Evolutionary conservation across 2,113 vertebrate genomes (phyloP).

Genomic region (Alethe castanea): DNA sequence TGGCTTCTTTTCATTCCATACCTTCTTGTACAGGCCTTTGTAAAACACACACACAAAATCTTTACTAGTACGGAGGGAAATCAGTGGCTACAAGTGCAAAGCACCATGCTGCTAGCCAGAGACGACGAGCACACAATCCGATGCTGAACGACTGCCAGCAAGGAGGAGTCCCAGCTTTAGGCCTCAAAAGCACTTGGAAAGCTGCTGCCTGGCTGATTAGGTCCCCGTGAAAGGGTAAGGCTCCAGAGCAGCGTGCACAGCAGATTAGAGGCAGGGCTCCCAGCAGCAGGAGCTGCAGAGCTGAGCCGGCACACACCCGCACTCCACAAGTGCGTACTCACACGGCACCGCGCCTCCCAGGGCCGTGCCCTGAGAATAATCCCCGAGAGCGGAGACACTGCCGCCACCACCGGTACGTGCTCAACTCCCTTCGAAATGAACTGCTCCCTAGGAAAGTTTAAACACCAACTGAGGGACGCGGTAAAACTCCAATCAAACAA

Average conservation of each 20-base stretch:
- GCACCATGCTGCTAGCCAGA: neutral
- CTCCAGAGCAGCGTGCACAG: neutral
- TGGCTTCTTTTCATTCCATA: neutral
- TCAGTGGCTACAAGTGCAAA: neutral
- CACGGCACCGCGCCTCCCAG: neutral
- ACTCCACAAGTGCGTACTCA: fast-evolving
- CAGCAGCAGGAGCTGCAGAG: neutral
- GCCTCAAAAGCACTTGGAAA: neutral
- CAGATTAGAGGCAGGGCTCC: neutral
- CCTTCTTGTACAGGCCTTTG: neutral
- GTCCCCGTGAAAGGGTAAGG: neutral
- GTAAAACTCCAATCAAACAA: neutral
- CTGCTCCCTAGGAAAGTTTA: neutral
- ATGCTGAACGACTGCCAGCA: neutral
- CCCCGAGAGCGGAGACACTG: fast-evolving
- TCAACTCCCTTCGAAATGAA: neutral
- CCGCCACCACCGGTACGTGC: fast-evolving
- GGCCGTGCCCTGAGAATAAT: fast-evolving
- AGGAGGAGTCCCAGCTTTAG: neutral
- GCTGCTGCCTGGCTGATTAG: neutral
- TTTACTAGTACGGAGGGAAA: neutral
- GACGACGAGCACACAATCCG: neutral
- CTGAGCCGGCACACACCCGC: neutral
- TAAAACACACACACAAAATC: neutral
- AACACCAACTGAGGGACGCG: neutral